Conservation (phyloP, 2,113 vertebrate genomes). For the Tragelaphus scriptus region DNA sequence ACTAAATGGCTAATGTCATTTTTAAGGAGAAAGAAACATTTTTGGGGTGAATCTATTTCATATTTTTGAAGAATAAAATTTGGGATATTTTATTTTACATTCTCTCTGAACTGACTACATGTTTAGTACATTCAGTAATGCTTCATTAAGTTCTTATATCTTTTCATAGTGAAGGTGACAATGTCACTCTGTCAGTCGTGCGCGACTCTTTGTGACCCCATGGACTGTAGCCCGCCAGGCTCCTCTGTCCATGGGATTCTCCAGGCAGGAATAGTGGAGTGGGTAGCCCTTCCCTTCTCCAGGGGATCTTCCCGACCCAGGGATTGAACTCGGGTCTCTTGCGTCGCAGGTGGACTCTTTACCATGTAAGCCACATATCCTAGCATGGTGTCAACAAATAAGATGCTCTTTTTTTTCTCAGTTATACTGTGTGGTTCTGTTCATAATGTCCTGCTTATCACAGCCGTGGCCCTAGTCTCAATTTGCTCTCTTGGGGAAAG, state of each 20-base stretch:
- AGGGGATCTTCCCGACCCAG: background rate
- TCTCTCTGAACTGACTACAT: background rate
- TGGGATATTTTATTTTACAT: background rate
- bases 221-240: background rate
- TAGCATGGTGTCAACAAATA: background rate
- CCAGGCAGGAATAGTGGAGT: background rate
- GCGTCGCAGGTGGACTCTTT: background rate
- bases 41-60: background rate
- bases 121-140: background rate
- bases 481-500: background rate
- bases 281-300: background rate
- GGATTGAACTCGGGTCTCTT: background rate
- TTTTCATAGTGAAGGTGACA: background rate
- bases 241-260: background rate
- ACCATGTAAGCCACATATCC: background rate
- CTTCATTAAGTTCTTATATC: background rate
- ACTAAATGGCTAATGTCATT: background rate
- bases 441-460: background rate
- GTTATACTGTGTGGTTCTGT: background rate
- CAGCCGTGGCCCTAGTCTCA: background rate
- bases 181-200: background rate
- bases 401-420: background rate
- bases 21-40: background rate
- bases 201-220: rapidly evolving
- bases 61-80: background rate